These are phyloP conservation scores for Crenuchus spilurus DNA, from an alignment of 2,797 vertebrate species.

Conservation along the genomic window DNA sequence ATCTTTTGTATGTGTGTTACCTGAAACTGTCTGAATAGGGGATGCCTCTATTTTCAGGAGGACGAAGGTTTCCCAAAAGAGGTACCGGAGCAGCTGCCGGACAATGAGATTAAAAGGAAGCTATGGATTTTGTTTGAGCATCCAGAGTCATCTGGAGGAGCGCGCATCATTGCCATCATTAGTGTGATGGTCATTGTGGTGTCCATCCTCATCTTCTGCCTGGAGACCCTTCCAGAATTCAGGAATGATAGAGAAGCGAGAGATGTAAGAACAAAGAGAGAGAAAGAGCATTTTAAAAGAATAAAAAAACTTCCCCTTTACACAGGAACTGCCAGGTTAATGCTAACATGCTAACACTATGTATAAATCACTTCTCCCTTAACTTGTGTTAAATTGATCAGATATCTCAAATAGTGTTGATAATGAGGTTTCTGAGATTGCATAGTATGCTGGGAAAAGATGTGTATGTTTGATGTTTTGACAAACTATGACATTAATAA, in stretches of 20 bases:
- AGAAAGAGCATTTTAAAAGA: too few species aligned
- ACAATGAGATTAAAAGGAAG: conserved; percentile 73
- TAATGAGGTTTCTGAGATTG: too few species aligned
- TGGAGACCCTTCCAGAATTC: conserved; percentile 94
- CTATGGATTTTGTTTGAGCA: conserved; percentile 95
- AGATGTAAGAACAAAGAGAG: conserved; percentile 71
- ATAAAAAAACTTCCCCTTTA: too few species aligned
- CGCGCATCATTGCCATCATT: conserved; percentile 89
- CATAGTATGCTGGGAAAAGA: too few species aligned
- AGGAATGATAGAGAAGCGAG: conserved; percentile 79
- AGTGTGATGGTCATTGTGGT: conserved; percentile 94
- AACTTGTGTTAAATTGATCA: too few species aligned
- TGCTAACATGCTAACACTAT: too few species aligned
- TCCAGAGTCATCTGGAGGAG: conserved; percentile 88
- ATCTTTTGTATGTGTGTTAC: neutral
- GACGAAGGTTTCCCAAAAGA: conserved; percentile 89
- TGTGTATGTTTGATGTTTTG: too few species aligned
- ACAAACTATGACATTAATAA: too few species aligned
- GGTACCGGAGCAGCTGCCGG: conserved; percentile 79
- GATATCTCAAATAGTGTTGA: too few species aligned
- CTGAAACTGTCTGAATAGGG: too few species aligned
- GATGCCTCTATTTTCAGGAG: conserved; percentile 58
- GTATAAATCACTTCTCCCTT: too few species aligned
- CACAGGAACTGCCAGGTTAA: too few species aligned
- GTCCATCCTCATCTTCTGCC: conserved; percentile 95